phyloP scores from a whole-genome alignment of 2,888 invertebrate genomes.

The Plusia festucae region DNA sequence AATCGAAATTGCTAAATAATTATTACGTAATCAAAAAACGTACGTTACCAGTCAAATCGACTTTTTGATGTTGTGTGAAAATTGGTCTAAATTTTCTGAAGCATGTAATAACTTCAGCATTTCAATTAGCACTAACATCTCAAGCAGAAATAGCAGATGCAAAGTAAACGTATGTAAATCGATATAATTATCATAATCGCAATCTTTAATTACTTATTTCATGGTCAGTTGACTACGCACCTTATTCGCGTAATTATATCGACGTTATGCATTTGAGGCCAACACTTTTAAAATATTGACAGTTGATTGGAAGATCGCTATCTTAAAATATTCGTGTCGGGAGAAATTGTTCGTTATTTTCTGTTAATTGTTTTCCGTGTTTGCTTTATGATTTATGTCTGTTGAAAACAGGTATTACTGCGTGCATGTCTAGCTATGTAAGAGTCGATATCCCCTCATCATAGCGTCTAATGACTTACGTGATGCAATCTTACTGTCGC shows the following conservation, averaged over 20 bases:
- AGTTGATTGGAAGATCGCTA: constrained; percentile 74
- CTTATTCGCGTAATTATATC: constrained; percentile 55
- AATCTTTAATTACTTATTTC: constrained; percentile 41
- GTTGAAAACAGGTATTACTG: constrained; percentile 50
- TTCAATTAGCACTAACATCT: constrained; percentile 48
- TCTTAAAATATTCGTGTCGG: constrained; percentile 59
- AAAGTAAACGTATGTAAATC: constrained; percentile 27
- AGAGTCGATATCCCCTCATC: constrained; percentile 55
- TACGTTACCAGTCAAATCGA: neutral
- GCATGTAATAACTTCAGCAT: constrained; percentile 40
- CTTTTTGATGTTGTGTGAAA: constrained; percentile 25
- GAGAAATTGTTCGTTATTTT: constrained; percentile 65
- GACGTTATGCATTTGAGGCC: constrained; percentile 55
- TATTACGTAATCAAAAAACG: constrained; percentile 50
- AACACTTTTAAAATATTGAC: constrained; percentile 61
- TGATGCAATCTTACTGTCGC: constrained; percentile 45
- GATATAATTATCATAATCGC: constrained; percentile 45
- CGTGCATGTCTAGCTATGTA: constrained; percentile 50
- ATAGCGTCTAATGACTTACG: constrained; percentile 48
- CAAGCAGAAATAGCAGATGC: constrained; percentile 30
- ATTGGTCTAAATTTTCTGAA: constrained; percentile 37
- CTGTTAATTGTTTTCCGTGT: constrained; percentile 70
- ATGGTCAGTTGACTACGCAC: constrained; percentile 29
- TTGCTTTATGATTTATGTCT: constrained; percentile 62
- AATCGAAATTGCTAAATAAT: constrained; percentile 54